Evolutionary conservation across 2,888 invertebrate species (phyloP).

Genomic region (Drosophila austrosaltans): DNA sequence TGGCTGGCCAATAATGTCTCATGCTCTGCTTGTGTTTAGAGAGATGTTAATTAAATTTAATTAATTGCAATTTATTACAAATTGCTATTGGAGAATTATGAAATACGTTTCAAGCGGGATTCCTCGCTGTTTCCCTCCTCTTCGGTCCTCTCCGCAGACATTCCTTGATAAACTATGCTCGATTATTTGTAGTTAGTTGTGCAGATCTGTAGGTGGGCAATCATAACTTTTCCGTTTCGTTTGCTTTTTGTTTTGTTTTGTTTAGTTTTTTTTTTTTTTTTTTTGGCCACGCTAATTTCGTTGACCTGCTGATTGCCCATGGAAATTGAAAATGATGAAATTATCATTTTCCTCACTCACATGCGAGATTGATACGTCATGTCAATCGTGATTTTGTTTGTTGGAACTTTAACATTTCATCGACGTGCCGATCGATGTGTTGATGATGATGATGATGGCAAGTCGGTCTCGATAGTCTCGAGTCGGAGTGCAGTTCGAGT

Average conservation of each 20-base stretch:
- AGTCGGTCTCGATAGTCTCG: background rate
- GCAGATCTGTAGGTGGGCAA: slow-evolving; percentile 18
- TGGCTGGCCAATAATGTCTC: slow-evolving; percentile 39
- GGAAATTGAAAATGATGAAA: slow-evolving; percentile 79
- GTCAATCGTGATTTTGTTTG: slow-evolving; percentile 79
- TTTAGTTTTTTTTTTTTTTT: slow-evolving; percentile 3
- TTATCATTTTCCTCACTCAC: slow-evolving; percentile 69
- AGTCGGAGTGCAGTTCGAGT: slow-evolving; percentile 22
- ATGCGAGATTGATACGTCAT: slow-evolving; percentile 66
- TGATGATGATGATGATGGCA: slow-evolving; percentile 44
- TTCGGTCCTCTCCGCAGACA: background rate
- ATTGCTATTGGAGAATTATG: slow-evolving; percentile 44
- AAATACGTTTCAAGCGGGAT: slow-evolving; percentile 34
- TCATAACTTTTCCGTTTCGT: slow-evolving; percentile 14
- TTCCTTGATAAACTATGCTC: slow-evolving; percentile 10
- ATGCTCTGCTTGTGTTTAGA: slow-evolving; percentile 51
- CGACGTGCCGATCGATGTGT: slow-evolving; percentile 66
- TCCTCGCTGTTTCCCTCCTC: background rate
- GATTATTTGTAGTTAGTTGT: slow-evolving; percentile 11
- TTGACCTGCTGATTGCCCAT: slow-evolving; percentile 78
- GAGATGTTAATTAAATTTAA: slow-evolving; percentile 73
- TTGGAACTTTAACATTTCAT: slow-evolving; percentile 80
- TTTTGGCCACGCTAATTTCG: slow-evolving; percentile 79
- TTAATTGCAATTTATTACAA: slow-evolving; percentile 78
- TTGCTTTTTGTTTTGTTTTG: background rate